These are phyloP conservation scores for Margaritifera margaritifera DNA, from an alignment of 2,888 invertebrate species.

Conservation along the genomic window DNA sequence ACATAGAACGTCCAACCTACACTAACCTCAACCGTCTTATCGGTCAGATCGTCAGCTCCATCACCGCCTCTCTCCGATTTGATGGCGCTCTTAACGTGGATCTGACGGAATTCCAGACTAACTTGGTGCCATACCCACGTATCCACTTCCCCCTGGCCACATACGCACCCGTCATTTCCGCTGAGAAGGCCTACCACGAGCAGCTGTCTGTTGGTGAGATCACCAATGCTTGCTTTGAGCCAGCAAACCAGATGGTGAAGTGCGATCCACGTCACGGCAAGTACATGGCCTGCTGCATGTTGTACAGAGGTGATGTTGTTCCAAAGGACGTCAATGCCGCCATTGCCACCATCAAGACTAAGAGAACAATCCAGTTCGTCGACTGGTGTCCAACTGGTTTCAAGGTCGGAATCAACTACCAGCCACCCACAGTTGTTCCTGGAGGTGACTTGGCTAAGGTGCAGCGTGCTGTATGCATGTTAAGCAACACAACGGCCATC, in stretches of 20 bases:
- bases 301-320: constrained; percentile 70
- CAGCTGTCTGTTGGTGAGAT: constrained; percentile 75
- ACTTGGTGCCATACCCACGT: constrained; percentile 69
- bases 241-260: constrained; percentile 69
- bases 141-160: constrained; percentile 91
- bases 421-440: constrained; percentile 38
- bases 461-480: constrained; percentile 74
- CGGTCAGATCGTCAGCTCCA: constrained; percentile 81
- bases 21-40: constrained; percentile 93
- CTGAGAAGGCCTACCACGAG: constrained; percentile 95
- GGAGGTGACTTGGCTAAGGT: constrained; percentile 84
- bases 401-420: constrained; percentile 33
- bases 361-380: constrained; percentile 51
- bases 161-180: constrained; percentile 93
- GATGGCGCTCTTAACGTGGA: constrained; percentile 75
- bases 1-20: constrained; percentile 87
- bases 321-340: constrained; percentile 70
- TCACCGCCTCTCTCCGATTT: constrained; percentile 72
- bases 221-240: constrained; percentile 64
- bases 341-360: constrained; percentile 58
- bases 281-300: constrained; percentile 74
- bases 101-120: constrained; percentile 74
- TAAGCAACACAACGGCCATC: constrained; percentile 75
- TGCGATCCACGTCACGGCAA: constrained; percentile 72
- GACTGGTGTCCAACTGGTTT: constrained; percentile 35